Evolutionary conservation across 1,140 invertebrate genomes (phyloP).

Genomic region (Drosophila sturtevanti): DNA sequence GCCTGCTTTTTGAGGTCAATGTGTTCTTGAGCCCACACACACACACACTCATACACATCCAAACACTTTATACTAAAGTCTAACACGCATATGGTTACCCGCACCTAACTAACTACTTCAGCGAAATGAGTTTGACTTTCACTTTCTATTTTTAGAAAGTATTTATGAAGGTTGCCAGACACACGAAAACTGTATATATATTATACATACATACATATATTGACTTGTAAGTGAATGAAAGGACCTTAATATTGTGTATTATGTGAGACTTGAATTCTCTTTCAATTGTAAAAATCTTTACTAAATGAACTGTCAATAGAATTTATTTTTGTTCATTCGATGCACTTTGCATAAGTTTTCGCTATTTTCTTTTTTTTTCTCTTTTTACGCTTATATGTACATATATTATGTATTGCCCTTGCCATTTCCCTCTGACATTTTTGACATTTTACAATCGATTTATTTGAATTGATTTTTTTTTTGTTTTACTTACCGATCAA

Average conservation of each 20-base stretch:
- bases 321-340: not conserved
- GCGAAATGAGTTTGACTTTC: slow-evolving; percentile 50
- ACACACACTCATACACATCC: not conserved
- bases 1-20: slow-evolving; percentile 72
- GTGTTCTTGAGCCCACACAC: slow-evolving; percentile 52
- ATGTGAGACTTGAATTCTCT: not conserved
- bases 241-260: not conserved
- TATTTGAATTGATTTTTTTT: not conserved
- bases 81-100: slow-evolving; percentile 15
- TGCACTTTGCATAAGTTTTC: not conserved
- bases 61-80: not conserved
- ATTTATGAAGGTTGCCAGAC: slow-evolving; percentile 49
- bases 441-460: not conserved
- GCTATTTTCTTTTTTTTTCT: not conserved
- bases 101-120: slow-evolving; percentile 38
- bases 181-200: not conserved
- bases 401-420: too few species aligned
- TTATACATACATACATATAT: too few species aligned
- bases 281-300: not conserved
- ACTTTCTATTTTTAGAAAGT: slow-evolving; percentile 56
- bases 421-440: too few species aligned
- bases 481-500: slow-evolving; percentile 77
- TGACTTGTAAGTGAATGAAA: not conserved
- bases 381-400: too few species aligned
- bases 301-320: not conserved